Evolutionary conservation across 2,113 vertebrate genomes (phyloP).

Genomic region (Spermophilus dauricus): DNA sequence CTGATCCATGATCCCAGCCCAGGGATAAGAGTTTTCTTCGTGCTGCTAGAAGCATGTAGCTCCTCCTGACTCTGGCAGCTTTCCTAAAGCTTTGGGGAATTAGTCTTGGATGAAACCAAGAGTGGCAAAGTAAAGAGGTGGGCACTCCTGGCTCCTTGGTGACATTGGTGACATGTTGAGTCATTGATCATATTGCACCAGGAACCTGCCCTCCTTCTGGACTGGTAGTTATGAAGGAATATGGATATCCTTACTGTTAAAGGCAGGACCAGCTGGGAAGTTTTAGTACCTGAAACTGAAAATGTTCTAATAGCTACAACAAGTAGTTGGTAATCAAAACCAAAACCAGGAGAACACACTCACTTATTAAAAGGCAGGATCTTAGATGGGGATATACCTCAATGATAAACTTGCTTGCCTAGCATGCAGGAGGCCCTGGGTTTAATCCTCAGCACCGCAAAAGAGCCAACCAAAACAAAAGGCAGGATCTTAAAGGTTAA

Average conservation of each 20-base stretch:
- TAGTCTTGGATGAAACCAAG: background rate
- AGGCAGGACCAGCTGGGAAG: background rate
- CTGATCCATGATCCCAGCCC: too few relatives aligned
- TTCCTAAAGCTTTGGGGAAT: background rate
- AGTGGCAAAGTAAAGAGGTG: background rate
- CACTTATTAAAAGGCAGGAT: background rate
- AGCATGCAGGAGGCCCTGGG: too few relatives aligned
- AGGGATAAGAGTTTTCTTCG: background rate
- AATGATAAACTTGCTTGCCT: too few relatives aligned
- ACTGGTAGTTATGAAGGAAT: background rate
- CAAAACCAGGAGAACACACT: constrained; percentile 1
- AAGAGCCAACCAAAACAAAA: background rate
- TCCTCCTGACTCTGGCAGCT: background rate
- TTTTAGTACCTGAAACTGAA: background rate
- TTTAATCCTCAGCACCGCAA: too few relatives aligned
- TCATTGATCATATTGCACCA: background rate
- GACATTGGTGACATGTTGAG: background rate
- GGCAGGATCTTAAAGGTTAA: background rate
- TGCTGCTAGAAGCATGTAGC: background rate
- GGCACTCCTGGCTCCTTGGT: background rate
- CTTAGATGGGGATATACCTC: background rate
- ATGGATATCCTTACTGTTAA: background rate
- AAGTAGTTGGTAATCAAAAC: background rate
- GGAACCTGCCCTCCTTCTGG: background rate
- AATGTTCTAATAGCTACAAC: background rate